phyloP scores from a whole-genome alignment of 1,140 invertebrate species.

The Listronotus oregonensis region DNA sequence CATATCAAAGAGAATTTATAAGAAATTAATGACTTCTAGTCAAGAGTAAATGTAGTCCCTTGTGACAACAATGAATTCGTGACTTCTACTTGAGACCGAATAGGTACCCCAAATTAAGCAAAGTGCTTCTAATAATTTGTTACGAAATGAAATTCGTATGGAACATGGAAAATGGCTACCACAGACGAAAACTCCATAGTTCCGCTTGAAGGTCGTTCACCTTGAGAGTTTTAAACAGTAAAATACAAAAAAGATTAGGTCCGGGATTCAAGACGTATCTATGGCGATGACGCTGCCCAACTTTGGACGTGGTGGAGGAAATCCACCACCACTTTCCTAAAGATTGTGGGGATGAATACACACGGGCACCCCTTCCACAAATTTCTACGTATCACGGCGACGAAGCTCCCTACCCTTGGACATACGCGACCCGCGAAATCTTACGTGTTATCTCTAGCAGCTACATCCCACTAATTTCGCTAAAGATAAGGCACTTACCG shows the following conservation, averaged over 20 bases:
- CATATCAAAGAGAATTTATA: not conserved
- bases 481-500: constrained; percentile 30
- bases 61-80: not conserved
- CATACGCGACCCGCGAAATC: constrained; percentile 54
- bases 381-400: constrained; percentile 54
- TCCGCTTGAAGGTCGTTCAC: constrained; percentile 2
- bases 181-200: not conserved
- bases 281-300: constrained; percentile 51
- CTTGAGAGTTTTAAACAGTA: not conserved
- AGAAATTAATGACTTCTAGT: not conserved
- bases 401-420: constrained; percentile 58
- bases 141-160: not conserved
- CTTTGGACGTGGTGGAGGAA: constrained; percentile 54
- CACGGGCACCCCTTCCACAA: constrained; percentile 57
- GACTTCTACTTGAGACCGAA: not conserved
- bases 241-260: constrained; percentile 11
- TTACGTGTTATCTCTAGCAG: constrained; percentile 44
- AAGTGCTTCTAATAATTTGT: not conserved
- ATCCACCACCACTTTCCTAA: constrained; percentile 48
- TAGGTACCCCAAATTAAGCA: no score
- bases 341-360: constrained; percentile 57
- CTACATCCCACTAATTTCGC: constrained; percentile 24
- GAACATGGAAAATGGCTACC: constrained; percentile 9
- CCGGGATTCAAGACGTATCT: constrained; percentile 44
- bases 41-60: no score